Evolutionary conservation across 2,797 vertebrate species (phyloP).

Genomic region (Otolemur crassicaudatus): DNA sequence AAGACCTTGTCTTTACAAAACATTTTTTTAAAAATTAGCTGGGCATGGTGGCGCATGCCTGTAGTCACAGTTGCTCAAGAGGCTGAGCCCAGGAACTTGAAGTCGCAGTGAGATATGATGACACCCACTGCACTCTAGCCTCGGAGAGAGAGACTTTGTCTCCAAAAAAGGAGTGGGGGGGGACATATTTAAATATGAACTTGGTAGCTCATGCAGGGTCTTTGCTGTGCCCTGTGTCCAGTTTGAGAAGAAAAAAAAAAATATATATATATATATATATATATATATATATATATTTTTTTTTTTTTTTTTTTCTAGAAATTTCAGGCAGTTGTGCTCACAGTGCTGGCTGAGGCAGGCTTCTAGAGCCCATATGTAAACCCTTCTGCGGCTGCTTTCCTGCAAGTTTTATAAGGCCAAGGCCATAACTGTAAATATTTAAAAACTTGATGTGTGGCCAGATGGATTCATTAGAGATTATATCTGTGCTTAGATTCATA

Average conservation of each 20-base stretch:
- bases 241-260: background rate
- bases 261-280: background rate
- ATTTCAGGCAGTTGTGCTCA: constrained; percentile 28
- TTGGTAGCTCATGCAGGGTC: background rate
- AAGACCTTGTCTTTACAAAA: background rate
- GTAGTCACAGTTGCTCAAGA: background rate
- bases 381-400: constrained; percentile 77
- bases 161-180: too few species aligned
- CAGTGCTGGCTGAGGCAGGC: background rate
- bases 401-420: constrained; percentile 77
- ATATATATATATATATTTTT: too few species aligned
- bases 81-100: background rate
- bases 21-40: background rate
- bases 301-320: constrained; percentile 37
- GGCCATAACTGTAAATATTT: constrained; percentile 78
- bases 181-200: background rate
- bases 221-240: background rate
- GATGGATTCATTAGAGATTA: constrained; percentile 81
- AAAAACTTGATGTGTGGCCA: constrained; percentile 78
- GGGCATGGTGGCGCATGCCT: background rate
- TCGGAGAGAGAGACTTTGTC: background rate
- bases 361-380: constrained; percentile 57
- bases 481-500: constrained; percentile 78
- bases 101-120: background rate
- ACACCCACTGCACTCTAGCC: background rate